Evolutionary conservation across 2,113 vertebrate species (phyloP).

Genomic region (Perca flavescens): DNA sequence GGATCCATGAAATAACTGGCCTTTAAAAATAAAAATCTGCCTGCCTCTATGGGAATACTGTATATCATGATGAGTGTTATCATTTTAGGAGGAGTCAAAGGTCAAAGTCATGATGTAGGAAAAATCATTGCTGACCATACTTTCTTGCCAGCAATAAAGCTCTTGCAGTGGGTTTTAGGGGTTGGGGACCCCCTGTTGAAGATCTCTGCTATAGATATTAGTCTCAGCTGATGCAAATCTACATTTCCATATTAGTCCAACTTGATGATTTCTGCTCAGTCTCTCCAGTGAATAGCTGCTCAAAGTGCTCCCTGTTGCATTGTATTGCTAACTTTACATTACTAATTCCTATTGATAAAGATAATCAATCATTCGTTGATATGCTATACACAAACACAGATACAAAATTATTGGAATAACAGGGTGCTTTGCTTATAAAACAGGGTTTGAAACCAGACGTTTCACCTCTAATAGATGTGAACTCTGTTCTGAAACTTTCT

Average conservation of each 20-base stretch:
- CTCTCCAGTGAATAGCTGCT: conserved; percentile 28
- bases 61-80: no score
- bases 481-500: no score
- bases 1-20: no score
- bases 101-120: neutral
- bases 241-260: conserved; percentile 20
- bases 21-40: no score
- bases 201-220: neutral
- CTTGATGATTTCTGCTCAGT: conserved; percentile 8
- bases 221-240: conserved; percentile 16
- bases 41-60: no score
- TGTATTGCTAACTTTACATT: neutral
- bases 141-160: conserved; percentile 1
- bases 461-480: no score
- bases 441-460: no score
- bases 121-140: neutral
- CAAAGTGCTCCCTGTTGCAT: neutral
- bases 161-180: neutral
- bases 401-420: conserved; percentile 21
- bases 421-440: neutral
- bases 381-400: conserved; percentile 23
- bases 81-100: neutral
- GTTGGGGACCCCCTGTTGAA: no score
- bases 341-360: conserved; percentile 41
- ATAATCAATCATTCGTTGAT: conserved; percentile 41